Conservation (phyloP, 2,113 vertebrate species). For the Odocoileus hemionus region DNA sequence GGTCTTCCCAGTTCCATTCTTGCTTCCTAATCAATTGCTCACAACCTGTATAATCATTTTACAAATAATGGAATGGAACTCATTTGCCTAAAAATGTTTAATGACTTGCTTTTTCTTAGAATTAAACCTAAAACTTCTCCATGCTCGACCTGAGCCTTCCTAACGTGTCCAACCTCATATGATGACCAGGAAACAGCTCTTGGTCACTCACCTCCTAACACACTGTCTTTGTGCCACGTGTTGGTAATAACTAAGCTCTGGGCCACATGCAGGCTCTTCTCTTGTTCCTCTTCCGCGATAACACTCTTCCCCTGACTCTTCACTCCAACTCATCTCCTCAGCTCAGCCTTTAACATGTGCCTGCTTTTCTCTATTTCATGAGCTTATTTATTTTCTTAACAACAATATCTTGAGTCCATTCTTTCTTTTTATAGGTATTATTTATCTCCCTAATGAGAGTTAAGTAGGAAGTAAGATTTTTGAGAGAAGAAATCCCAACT, state of each 20-base stretch:
- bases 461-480: not conserved
- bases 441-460: not conserved
- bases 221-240: not conserved
- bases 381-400: not conserved
- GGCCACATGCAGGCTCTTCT: not conserved
- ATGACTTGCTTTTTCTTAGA: not conserved
- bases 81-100: not conserved
- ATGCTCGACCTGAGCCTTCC: not conserved
- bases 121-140: not conserved
- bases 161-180: not conserved
- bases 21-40: not conserved
- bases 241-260: not conserved
- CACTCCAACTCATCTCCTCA: not conserved
- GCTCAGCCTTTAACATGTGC: not conserved
- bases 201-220: not conserved
- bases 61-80: not conserved
- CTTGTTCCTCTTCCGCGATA: not conserved
- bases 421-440: not conserved
- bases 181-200: not conserved
- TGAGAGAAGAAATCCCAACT: not conserved
- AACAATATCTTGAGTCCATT: not conserved
- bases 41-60: not conserved
- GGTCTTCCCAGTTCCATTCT: not conserved
- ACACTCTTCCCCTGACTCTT: not conserved
- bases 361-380: not conserved